phyloP scores from a whole-genome alignment of 1,140 invertebrate genomes.

The Metaphire vulgaris region DNA sequence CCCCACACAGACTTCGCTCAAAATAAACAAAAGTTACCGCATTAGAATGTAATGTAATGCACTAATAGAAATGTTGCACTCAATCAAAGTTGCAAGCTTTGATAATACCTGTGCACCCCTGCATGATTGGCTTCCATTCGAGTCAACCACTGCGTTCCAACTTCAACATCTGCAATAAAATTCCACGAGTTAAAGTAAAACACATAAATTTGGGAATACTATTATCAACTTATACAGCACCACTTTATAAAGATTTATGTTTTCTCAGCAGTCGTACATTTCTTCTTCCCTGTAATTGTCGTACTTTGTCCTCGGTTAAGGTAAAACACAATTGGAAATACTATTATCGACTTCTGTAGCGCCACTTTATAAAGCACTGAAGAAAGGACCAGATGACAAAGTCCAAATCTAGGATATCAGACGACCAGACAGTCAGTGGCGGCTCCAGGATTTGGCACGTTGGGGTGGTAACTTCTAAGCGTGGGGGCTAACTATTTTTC shows the following conservation, averaged over 20 bases:
- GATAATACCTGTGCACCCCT: slow-evolving; percentile 46
- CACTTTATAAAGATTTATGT: no score
- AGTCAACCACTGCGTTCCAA: slow-evolving; percentile 48
- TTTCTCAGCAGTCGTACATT: no score
- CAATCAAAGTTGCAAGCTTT: neutral
- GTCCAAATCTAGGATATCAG: no score
- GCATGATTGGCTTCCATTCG: slow-evolving; percentile 48
- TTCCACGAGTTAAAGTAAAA: neutral
- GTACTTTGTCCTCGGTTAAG: no score
- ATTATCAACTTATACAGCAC: neutral
- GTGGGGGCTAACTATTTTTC: no score
- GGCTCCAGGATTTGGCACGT: no score
- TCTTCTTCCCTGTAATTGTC: no score
- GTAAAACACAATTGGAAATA: neutral
- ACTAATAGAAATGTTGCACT: neutral
- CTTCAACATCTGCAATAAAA: slow-evolving; percentile 41
- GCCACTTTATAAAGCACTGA: neutral
- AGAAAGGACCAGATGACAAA: no score
- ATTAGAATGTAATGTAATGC: neutral
- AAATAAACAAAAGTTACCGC: neutral
- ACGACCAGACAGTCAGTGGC: no score
- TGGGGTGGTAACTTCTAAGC: no score
- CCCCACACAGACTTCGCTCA: neutral
- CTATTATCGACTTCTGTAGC: neutral
- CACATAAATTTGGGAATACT: neutral